Evolutionary conservation across 2,113 vertebrate genomes (phyloP).

Genomic region (Pseudopipra pipra): DNA sequence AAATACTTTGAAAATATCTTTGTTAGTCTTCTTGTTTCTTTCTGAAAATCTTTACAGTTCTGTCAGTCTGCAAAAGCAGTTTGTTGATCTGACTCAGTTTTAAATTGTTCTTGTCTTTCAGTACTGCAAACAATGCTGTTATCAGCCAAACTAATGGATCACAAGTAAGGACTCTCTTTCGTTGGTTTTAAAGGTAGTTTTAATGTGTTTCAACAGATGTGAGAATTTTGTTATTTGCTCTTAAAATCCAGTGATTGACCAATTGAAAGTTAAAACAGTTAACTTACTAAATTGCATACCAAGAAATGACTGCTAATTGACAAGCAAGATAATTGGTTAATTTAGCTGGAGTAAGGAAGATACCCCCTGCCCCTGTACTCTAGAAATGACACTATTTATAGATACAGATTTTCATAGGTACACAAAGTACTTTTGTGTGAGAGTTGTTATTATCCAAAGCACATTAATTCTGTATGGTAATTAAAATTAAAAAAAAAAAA

Average conservation of each 20-base stretch:
- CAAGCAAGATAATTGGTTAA: not conserved
- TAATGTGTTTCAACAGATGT: not conserved
- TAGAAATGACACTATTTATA: not conserved
- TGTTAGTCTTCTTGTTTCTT: not conserved
- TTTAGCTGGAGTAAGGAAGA: not conserved
- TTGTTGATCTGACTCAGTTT: not conserved
- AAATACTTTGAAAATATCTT: not conserved
- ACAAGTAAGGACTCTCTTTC: slow-evolving; percentile 68
- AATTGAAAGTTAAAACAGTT: not conserved
- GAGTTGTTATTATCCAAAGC: not conserved
- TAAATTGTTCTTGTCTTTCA: slow-evolving; percentile 67
- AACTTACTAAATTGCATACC: not conserved
- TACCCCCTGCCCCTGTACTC: not conserved
- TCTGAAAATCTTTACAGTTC: not conserved
- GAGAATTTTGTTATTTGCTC: not conserved
- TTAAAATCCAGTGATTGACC: not conserved
- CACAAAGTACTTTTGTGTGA: not conserved
- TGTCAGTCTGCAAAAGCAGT: not conserved
- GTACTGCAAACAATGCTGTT: slow-evolving; percentile 73
- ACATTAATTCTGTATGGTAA: not conserved
- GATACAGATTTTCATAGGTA: not conserved
- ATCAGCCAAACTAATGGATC: slow-evolving; percentile 75
- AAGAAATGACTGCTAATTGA: not conserved
- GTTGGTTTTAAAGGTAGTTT: not conserved
- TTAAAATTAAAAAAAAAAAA: not conserved